Evolutionary conservation across 2,797 vertebrate genomes (phyloP), one percentile per base, ranked within the genome.

Genomic region (Philypnodon macrostomus): DNA sequence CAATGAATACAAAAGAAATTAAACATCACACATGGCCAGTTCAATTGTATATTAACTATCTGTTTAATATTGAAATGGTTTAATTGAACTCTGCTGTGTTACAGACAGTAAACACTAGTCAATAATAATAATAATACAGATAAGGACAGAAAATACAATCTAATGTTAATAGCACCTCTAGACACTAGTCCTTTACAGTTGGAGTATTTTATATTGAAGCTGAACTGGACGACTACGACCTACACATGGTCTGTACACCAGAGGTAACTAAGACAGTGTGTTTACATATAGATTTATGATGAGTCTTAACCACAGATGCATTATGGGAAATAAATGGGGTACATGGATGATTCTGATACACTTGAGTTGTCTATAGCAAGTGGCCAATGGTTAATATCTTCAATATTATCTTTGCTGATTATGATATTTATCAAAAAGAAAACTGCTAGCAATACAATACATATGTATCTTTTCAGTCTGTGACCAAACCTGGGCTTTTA

Each of bases 101-200:
- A 90, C 90, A 92, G 86, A 90, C 82, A 81, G 79, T 85, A 85
- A 88, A 89, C 85, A 89, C 84, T 77, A 84, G 84, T 84, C 81
- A 83, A 84, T 89, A 81, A 83, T 89, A 91, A 83, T 80, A 83
- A 84, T 89, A 81, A 83, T 89, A 91, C 88, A 85, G 86, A 85
- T 83, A 87, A 86, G 87, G 87, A 89, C 88, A 87, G 75, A 83
- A 86, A 86, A 87, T 88, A 90, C 88, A 89, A 83, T 86, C 80
- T 89, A 83, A 84, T 85, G 83, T 87, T 88, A 86, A 82, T 91
- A 91, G 90, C 90, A 91, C 90, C 90, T 85, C 87, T 90, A 90
- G 87, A 89, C 81, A 85, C 88, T 87, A 59, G 84, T 90, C 82
- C 72, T 81, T 75, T 80, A 86, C 84, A 70, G 64, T 85, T 85